Percentiles rank a stretch among this genome's conserved stretches.
Conservation (phyloP, 2,888 invertebrate species). For the Acleris cristana region DNA sequence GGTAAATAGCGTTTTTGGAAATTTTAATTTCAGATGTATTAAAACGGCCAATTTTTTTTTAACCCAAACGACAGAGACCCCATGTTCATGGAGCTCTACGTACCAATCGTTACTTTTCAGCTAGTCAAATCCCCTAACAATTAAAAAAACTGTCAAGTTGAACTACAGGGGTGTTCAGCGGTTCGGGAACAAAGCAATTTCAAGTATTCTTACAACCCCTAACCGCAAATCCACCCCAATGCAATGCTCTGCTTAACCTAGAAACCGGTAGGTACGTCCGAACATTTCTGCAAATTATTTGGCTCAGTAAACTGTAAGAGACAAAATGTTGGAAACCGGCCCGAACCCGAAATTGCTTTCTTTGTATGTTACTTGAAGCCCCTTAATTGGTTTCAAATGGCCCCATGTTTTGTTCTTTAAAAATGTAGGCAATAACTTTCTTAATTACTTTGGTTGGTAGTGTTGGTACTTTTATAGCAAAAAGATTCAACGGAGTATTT, state of each 20-base stretch:
- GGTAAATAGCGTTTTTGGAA: no score
- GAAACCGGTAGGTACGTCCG: conserved; percentile 22
- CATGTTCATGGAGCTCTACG: no score
- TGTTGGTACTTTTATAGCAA: no score
- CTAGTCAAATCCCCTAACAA: neutral
- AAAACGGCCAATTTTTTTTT: no score
- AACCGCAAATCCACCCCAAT: conserved; percentile 48
- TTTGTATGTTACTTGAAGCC: neutral
- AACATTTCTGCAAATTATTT: conserved; percentile 45
- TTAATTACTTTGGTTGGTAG: no score
- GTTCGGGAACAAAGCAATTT: conserved; percentile 41
- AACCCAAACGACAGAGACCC: no score
- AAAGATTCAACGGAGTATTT: no score
- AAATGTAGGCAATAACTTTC: no score
- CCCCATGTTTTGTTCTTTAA: neutral
- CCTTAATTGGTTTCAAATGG: conserved; percentile 3
- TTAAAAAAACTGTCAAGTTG: conserved; percentile 40
- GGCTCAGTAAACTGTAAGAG: conserved; percentile 42
- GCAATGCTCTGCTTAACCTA: conserved; percentile 11
- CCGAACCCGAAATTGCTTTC: neutral
- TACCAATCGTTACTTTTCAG: neutral
- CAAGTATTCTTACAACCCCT: conserved; percentile 41
- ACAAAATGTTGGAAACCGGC: neutral
- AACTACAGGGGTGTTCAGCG: conserved; percentile 47
- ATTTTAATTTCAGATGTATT: no score